phyloP scores from a whole-genome alignment of 2,113 vertebrate species.

The Ascaphus truei region DNA sequence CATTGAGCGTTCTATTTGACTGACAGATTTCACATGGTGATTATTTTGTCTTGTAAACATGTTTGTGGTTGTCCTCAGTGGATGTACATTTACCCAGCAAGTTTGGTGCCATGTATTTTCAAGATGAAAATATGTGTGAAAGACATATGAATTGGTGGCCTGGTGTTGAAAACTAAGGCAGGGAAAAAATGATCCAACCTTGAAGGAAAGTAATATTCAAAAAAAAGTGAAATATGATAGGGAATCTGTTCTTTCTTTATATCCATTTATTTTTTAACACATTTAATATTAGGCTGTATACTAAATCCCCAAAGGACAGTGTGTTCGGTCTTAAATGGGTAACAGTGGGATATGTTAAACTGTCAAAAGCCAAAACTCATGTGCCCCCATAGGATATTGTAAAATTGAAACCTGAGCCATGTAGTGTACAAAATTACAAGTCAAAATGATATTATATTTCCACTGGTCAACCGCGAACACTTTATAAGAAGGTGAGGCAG shows the following conservation, averaged over 20 bases:
- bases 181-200: too few species aligned
- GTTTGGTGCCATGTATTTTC: too few species aligned
- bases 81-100: too few species aligned
- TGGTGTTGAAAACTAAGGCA: too few species aligned
- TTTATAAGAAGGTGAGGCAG: constrained; percentile 46
- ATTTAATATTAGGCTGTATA: constrained; percentile 53
- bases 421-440: constrained; percentile 46
- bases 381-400: constrained; percentile 37
- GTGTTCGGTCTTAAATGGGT: constrained; percentile 50
- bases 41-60: too few species aligned
- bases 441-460: constrained; percentile 44
- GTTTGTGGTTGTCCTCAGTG: too few species aligned
- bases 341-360: constrained; percentile 52
- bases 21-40: too few species aligned
- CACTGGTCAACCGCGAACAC: constrained; percentile 40
- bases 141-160: too few species aligned
- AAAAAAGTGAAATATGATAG: constrained; percentile 59
- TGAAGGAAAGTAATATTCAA: constrained; percentile 61
- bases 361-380: constrained; percentile 49
- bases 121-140: too few species aligned
- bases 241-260: constrained; percentile 64
- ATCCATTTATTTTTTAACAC: constrained; percentile 65
- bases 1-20: too few species aligned
- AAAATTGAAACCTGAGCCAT: constrained; percentile 47
- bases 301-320: constrained; percentile 54